Evolutionary conservation across 2,888 invertebrate species (phyloP).

Genomic region (Sphinx pinastri): DNA sequence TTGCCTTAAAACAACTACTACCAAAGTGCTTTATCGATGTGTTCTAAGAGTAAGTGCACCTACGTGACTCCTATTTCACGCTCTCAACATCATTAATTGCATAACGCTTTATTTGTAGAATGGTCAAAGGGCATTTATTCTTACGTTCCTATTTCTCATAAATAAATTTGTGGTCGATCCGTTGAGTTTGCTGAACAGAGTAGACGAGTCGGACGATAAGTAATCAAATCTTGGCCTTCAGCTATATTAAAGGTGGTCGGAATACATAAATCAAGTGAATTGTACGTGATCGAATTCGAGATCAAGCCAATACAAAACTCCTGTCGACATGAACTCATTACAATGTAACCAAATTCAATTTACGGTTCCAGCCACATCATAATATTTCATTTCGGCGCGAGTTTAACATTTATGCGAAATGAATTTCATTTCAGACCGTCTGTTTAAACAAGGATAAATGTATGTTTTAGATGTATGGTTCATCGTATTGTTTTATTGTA

Average conservation of each 20-base stretch:
- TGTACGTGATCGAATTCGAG: slow-evolving; percentile 79
- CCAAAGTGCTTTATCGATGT: background rate
- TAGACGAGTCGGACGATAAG: slow-evolving; percentile 55
- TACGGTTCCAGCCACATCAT: slow-evolving; percentile 70
- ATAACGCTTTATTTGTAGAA: slow-evolving; percentile 31
- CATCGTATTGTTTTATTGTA: slow-evolving; percentile 43
- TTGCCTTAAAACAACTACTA: background rate
- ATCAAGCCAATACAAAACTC: slow-evolving; percentile 73
- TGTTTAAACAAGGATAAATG: slow-evolving; percentile 59
- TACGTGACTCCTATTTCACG: slow-evolving; percentile 46
- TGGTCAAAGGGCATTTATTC: background rate
- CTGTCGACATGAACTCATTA: slow-evolving; percentile 77
- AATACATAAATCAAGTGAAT: slow-evolving; percentile 78
- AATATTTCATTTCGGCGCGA: slow-evolving; percentile 70
- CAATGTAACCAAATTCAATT: slow-evolving; percentile 81
- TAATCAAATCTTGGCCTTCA: slow-evolving; percentile 73
- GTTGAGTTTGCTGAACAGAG: slow-evolving; percentile 58
- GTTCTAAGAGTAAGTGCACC: slow-evolving; percentile 36
- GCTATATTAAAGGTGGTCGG: slow-evolving; percentile 69
- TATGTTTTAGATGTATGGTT: slow-evolving; percentile 47
- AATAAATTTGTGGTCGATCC: slow-evolving; percentile 54
- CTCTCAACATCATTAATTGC: slow-evolving; percentile 53
- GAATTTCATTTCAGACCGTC: slow-evolving; percentile 54
- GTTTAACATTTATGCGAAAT: slow-evolving; percentile 60
- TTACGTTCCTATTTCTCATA: slow-evolving; percentile 39